A percentile compares a stretch with the other conserved stretches of the same genome.
Evolutionary conservation across 1,140 invertebrate species (phyloP).

Genomic region (Bombus impatiens): DNA sequence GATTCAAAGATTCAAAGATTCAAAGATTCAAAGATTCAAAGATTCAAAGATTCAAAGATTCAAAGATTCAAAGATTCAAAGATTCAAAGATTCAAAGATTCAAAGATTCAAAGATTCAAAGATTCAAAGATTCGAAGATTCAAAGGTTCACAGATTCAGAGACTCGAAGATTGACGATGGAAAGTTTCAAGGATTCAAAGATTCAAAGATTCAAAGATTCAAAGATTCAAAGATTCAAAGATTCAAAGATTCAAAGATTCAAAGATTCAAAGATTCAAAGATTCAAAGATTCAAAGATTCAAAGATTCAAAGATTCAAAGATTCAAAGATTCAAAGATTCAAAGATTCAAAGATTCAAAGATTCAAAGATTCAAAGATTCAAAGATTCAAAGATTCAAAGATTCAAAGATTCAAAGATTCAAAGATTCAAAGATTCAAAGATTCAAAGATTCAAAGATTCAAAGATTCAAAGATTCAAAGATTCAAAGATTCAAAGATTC

Average conservation of each 20-base stretch:
- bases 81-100: rapidly evolving
- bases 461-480: rapidly evolving
- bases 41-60: rapidly evolving
- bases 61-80: rapidly evolving
- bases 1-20: rapidly evolving
- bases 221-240: rapidly evolving
- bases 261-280: no score
- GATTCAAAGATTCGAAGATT: rapidly evolving
- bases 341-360: rapidly evolving
- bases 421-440: rapidly evolving
- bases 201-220: rapidly evolving
- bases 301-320: not conserved
- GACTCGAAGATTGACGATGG: no score
- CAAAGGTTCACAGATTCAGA: rapidly evolving
- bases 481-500: no score
- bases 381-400: rapidly evolving
- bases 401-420: rapidly evolving
- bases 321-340: rapidly evolving
- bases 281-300: no score
- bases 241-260: no score
- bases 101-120: rapidly evolving
- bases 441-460: rapidly evolving
- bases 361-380: rapidly evolving
- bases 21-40: rapidly evolving
- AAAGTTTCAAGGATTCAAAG: rapidly evolving